phyloP scores from a whole-genome alignment of 2,888 invertebrate genomes.

The Eupeodes luniger region DNA sequence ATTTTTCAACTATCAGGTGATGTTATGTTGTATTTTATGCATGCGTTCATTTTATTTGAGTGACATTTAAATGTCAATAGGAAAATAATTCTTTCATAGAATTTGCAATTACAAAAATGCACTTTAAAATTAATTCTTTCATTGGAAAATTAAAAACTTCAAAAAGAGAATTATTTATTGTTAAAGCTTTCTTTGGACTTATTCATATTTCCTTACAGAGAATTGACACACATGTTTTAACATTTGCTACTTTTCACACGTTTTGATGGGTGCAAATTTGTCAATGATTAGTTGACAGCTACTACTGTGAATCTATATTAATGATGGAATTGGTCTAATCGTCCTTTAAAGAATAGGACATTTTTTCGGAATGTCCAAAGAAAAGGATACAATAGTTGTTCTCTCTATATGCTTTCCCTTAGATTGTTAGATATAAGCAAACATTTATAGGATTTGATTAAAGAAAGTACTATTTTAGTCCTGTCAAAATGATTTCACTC shows the following conservation, averaged over 20 bases:
- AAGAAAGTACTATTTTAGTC: background rate
- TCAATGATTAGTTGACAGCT: background rate
- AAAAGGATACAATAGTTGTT: too few relatives aligned
- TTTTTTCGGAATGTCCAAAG: too few relatives aligned
- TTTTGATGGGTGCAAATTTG: background rate
- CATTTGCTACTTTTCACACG: background rate
- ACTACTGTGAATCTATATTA: too few relatives aligned
- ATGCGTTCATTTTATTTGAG: too few relatives aligned
- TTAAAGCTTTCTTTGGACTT: background rate
- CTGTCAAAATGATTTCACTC: background rate
- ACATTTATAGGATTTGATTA: too few relatives aligned
- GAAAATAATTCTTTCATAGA: background rate
- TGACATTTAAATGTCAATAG: background rate
- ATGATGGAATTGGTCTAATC: too few relatives aligned
- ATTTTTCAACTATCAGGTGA: too few relatives aligned
- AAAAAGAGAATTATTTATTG: background rate
- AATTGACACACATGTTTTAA: background rate
- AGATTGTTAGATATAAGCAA: too few relatives aligned
- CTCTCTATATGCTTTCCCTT: too few relatives aligned
- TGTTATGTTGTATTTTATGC: too few relatives aligned
- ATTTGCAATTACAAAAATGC: background rate
- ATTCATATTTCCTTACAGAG: background rate
- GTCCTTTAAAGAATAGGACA: too few relatives aligned
- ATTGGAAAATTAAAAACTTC: background rate
- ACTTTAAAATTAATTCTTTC: background rate